Evolutionary conservation across 2,888 invertebrate species (phyloP).

Genomic region (Ctenicera cuprea): DNA sequence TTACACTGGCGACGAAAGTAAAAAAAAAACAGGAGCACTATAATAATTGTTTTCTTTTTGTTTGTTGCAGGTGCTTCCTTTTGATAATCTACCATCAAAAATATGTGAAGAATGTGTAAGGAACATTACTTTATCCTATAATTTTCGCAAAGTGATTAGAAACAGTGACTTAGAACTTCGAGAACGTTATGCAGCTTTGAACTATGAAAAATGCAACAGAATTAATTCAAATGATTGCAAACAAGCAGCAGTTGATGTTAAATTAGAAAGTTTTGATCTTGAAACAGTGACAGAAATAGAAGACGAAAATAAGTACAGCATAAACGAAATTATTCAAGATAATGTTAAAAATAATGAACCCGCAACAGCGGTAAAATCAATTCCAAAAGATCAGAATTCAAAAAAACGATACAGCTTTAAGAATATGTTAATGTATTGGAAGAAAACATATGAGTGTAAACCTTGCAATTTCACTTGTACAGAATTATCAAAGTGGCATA

Average conservation of each 20-base stretch:
- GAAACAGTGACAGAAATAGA: neutral
- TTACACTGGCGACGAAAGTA: too few relatives aligned
- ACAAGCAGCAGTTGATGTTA: too few relatives aligned
- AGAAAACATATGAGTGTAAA: constrained; percentile 32
- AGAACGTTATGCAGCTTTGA: constrained; percentile 34
- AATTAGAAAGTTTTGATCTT: neutral
- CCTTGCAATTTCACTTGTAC: constrained; percentile 27
- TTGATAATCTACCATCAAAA: constrained; percentile 35
- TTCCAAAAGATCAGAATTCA: neutral
- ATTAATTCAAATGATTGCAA: neutral
- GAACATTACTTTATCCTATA: constrained; percentile 40
- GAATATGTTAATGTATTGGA: constrained; percentile 29
- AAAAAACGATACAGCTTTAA: constrained; percentile 19
- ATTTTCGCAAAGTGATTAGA: constrained; percentile 47
- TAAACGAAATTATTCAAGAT: neutral
- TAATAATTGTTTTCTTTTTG: too few relatives aligned
- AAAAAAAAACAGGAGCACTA: too few relatives aligned
- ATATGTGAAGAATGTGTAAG: constrained; percentile 41
- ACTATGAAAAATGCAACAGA: neutral
- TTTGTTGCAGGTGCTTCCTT: constrained; percentile 16
- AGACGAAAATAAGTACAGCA: neutral
- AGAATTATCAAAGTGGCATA: constrained; percentile 8
- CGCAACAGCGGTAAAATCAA: neutral
- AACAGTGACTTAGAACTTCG: constrained; percentile 35
- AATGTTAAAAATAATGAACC: neutral